Evolutionary conservation across 2,797 vertebrate genomes (phyloP), one percentile per base, ranked within the genome.

Genomic region (Microctenopoma stevenorrisi): DNA sequence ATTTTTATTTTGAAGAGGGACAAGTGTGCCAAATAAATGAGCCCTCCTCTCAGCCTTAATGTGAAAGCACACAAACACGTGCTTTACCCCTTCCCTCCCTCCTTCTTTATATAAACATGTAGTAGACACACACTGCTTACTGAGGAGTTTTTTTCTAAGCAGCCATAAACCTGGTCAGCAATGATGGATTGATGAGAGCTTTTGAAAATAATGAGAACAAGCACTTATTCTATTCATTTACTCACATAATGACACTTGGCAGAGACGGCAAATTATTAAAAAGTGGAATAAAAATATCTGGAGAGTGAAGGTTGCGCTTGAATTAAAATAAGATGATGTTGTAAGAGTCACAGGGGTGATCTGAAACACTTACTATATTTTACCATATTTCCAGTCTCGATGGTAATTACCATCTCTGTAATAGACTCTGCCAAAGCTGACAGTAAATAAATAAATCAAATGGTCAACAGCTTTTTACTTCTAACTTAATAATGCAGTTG

Each of bases 21-120:
- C 85, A 77, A 86, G 86, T 72, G 26, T 72, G 83, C 69, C 81
- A 91, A 89, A 91, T 86, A 88, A 86, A 91, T 77, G 46, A 67
- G 55, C 43, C 63, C 40, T 55, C 57, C 68, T 65, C 65, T 50
- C 46, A 62, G 51, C 63, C 47, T 49, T 70, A 43, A 47, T 10
- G 49, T 69, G 49, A 65, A 79, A n/a, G 48, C 48, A 35, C 64
- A 69, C 25, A 72, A 3, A 74, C 6, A 54, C 64, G 40, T 65
- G 68, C 64, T 76, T 49, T 76, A 72, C 68, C 60, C 73, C 71
- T 30, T 38, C 48, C 38, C 44, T 61, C 52, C 25, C 48, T 33
- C 49, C 48, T 46, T 43, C 9, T 30, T 7, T 4, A 44, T n/a
- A 69, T 13, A 72, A n/a, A 47, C n/a, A 44, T n/a, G n/a, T 8